Base-by-base conservation (phyloP, 1,140 invertebrate species). In the Carposina sasakii region DNA sequence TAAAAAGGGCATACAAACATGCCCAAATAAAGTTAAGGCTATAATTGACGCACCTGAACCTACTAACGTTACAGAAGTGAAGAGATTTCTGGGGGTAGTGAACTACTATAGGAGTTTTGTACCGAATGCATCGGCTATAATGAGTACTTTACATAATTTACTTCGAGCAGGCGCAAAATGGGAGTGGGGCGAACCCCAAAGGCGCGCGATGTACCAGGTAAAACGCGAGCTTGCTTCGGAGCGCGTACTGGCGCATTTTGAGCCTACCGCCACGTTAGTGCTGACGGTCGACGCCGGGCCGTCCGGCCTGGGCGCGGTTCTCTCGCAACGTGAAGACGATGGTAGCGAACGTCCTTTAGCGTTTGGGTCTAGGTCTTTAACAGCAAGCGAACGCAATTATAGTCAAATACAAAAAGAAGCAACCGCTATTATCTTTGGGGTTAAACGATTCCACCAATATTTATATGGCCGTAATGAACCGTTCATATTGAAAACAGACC, bases 91-190 rank as follows among this genome's bases (percentile, higher is more conserved):
- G 0, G 81, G 83, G 1, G 63, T 87, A 51, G 61, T 74, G 3
- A 70, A 67, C 36, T 88, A 81, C 51, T 87, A 87, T 53, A 41
- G 64, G 5, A 63, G 65, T 26, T 86, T 87, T 48, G 62, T 82
- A 5, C 60, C 46, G 9, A 71, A 75, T 47, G 67, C 76, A 19
- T 57, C 73, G 1, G 41, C 46, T n/a, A 41, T 68, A 31, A 48
- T 68, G 15, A 40, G 55, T 8, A 76, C 76, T 8, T 43, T 85
- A 15, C 49, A 51, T 30, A 26, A 51, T 4, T 26, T 71, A 43
- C 44, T 54, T 16, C 63, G 54, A 23, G 59, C 69, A 31, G 55
- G 50, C 20, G 36, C 45, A 1, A 20, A 16, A 13, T 70, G 47
- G 48, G 42, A 37, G 39, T 82, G 53, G 53, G 45, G 15, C 17